Evolutionary conservation across 2,113 vertebrate genomes (phyloP).

Genomic region (Fulmarus glacialis): DNA sequence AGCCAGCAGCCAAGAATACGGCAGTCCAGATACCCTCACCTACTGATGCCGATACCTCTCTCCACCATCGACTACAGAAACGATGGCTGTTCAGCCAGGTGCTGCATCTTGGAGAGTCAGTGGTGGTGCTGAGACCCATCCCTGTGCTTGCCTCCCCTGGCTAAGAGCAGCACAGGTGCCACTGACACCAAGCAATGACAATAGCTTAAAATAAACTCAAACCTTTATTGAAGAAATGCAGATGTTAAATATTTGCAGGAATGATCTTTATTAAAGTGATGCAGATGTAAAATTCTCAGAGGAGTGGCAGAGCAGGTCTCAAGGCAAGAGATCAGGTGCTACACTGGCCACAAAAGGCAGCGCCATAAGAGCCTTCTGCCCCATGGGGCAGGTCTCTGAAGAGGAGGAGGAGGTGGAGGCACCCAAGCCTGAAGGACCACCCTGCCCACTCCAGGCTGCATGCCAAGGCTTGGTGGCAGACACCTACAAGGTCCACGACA

Average conservation of each 20-base stretch:
- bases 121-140: accelerated
- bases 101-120: background rate
- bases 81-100: background rate
- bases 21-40: background rate
- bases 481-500: accelerated
- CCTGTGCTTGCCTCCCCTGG: accelerated
- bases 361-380: accelerated
- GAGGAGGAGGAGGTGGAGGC: background rate
- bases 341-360: accelerated
- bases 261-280: background rate
- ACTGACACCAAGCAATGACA: accelerated
- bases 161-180: background rate
- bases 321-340: accelerated
- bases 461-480: accelerated
- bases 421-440: background rate
- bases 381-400: too few species aligned
- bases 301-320: accelerated
- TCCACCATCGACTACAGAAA: background rate
- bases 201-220: background rate
- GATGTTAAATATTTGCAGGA: background rate
- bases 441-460: accelerated
- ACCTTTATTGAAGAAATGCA: background rate
- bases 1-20: background rate
- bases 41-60: background rate
- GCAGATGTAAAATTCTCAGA: background rate